Conservation (phyloP, 2,888 invertebrate genomes). For the Troides helena region DNA sequence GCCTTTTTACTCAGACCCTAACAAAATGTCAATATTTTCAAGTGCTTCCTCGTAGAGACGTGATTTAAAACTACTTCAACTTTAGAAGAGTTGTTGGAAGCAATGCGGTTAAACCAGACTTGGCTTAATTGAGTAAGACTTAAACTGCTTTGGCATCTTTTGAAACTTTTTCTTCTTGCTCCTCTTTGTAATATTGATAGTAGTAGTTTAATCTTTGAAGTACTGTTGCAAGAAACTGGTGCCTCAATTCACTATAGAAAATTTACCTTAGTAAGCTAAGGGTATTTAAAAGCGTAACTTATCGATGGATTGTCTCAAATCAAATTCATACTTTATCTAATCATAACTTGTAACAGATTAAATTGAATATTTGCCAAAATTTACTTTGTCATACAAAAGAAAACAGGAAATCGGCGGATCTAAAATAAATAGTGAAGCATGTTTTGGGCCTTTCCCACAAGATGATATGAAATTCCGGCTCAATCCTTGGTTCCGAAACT, state of each 20-base stretch:
- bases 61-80: conserved; percentile 30
- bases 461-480: background rate
- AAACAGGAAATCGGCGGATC: background rate
- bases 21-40: conserved; percentile 29
- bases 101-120: conserved; percentile 23
- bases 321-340: no score
- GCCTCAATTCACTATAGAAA: background rate
- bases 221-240: background rate
- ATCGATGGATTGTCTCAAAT: no score
- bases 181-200: conserved; percentile 6
- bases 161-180: conserved; percentile 12
- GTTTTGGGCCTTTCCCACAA: background rate
- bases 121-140: conserved; percentile 23
- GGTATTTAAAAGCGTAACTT: no score
- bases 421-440: conserved; percentile 1
- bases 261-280: background rate
- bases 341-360: background rate
- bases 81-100: conserved; percentile 25
- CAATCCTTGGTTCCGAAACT: background rate
- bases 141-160: conserved; percentile 8
- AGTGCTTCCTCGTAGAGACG: conserved; percentile 24
- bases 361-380: conserved; percentile 3
- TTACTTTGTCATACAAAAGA: background rate
- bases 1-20: conserved; percentile 24
- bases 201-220: conserved; percentile 2